Base-by-base conservation (phyloP, 2,797 vertebrate genomes). In the Paratrypauchen microcephalus region DNA sequence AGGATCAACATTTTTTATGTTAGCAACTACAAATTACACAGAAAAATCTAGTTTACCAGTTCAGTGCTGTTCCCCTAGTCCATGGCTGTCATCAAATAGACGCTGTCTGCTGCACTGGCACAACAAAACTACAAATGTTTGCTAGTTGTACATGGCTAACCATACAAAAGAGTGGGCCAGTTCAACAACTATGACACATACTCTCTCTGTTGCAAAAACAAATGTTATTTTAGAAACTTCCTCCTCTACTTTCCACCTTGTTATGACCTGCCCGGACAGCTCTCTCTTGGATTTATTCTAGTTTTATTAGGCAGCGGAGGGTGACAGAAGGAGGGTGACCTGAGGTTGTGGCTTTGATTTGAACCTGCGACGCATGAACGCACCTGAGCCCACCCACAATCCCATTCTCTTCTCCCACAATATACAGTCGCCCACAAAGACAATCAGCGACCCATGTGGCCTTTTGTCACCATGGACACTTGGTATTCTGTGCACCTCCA, bases 291-390 rank as follows among this genome's bases (percentile, higher is more conserved):
- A 55, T 71, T 41, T 50, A 75, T 80, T 86, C 87, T 80, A 74
- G 80, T 81, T 86, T 82, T 72, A 77, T 82, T 82, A 76, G 74
- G 74, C 76, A 69, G 74, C 3, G 13, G 76, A 86, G 76, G 80
- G 67, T 77, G 86, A 81, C 76, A 71, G 78, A 54, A 73, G 68
- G 67, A 75, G 65, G 63, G 65, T 50, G 79, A 73, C 76, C 77
- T 60, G 12, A 79, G 83, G 77, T 66, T 67, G 69, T 55, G 1
- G 56, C 32, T 71, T 75, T 68, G 73, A 70, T 76, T 74, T 68
- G 73, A 85, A 88, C 78, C 75, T 52, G 73, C 18, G 73, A 72
- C 15, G 64, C 74, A 62, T 67, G 72, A 65, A 45, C 66, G 73
- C 81, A 83, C 77, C 85, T 79, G 75, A 74, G 65, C 61, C 63